These are phyloP conservation scores for Drosophila busckii DNA, from an alignment of 1,140 invertebrate genomes.

Conservation along the genomic window DNA sequence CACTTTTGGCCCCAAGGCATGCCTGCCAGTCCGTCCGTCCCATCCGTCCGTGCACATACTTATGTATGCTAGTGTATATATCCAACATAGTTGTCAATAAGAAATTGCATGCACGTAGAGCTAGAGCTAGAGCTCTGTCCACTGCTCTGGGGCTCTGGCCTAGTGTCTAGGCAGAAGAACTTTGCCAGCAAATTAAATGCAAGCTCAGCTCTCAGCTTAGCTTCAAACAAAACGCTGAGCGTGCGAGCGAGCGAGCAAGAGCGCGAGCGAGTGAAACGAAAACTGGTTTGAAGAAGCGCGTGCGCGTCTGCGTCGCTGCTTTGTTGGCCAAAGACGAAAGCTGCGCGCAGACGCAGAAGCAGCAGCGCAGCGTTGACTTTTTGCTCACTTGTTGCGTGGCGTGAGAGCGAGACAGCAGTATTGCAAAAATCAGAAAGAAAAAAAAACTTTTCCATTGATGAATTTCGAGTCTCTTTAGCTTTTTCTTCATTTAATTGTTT, in stretches of 20 bases:
- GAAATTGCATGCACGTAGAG: constrained; percentile 69
- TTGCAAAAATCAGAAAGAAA: constrained; percentile 54
- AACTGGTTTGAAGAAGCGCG: not conserved
- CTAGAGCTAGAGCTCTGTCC: too few species aligned
- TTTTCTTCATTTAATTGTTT: too few species aligned
- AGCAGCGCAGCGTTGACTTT: constrained; percentile 12
- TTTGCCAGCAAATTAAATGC: too few species aligned
- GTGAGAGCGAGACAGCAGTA: constrained; percentile 42
- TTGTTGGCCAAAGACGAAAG: constrained; percentile 44
- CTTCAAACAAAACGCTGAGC: too few species aligned
- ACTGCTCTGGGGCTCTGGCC: too few species aligned
- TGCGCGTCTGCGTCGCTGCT: constrained; percentile 11
- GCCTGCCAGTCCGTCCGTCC: constrained; percentile 5
- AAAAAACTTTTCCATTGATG: constrained; percentile 71
- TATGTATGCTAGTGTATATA: not conserved
- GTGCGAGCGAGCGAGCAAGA: not conserved
- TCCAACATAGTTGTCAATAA: constrained; percentile 67
- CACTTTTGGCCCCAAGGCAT: constrained; percentile 67
- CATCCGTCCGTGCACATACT: not conserved
- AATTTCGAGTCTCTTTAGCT: constrained; percentile 42
- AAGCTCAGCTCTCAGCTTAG: too few species aligned
- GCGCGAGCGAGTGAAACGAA: not conserved
- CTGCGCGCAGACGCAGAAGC: constrained; percentile 54
- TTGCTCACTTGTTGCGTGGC: constrained; percentile 40
- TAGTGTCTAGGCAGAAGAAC: too few species aligned